phyloP scores from a whole-genome alignment of 2,797 vertebrate species.

The Enoplosus armatus region DNA sequence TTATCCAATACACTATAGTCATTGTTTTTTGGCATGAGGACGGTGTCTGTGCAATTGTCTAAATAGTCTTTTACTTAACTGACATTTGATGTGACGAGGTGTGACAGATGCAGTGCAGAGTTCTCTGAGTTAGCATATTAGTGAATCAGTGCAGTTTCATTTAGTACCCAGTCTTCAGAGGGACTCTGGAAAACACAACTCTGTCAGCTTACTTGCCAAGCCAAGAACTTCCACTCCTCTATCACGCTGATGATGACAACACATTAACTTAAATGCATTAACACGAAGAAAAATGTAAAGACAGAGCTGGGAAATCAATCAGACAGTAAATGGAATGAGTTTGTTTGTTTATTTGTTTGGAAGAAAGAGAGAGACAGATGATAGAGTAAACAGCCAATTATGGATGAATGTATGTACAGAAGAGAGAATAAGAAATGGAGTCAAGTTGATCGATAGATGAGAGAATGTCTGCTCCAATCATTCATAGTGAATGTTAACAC shows the following conservation, averaged over 20 bases:
- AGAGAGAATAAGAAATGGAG: conserved; percentile 25
- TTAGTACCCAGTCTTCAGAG: conserved; percentile 21
- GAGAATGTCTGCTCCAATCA: conserved; percentile 28
- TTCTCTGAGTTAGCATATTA: not conserved
- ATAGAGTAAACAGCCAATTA: conserved; percentile 43
- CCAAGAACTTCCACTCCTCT: conserved; percentile 17
- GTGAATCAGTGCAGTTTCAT: conserved; percentile 30
- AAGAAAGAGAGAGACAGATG: conserved; percentile 30
- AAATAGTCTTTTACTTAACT: conserved; percentile 30
- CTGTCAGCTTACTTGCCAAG: conserved; percentile 20
- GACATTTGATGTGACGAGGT: conserved; percentile 37
- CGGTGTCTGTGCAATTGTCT: conserved; percentile 8
- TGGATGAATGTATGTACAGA: conserved; percentile 29
- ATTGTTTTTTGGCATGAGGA: conserved; percentile 11
- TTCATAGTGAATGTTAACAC: conserved; percentile 51
- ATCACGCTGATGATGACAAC: conserved; percentile 39
- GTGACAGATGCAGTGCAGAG: conserved; percentile 13
- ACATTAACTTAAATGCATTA: conserved; percentile 48
- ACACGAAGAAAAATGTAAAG: conserved; percentile 42
- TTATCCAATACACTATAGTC: conserved; percentile 1
- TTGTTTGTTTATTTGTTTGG: conserved; percentile 52
- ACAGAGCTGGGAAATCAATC: conserved; percentile 46
- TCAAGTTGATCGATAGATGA: conserved; percentile 51
- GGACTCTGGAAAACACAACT: conserved; percentile 22
- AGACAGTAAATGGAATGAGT: conserved; percentile 36